Percentiles rank a stretch among this genome's conserved stretches.
Evolutionary conservation across 2,888 invertebrate genomes (phyloP).

Genomic region (Anthrax anthrax): DNA sequence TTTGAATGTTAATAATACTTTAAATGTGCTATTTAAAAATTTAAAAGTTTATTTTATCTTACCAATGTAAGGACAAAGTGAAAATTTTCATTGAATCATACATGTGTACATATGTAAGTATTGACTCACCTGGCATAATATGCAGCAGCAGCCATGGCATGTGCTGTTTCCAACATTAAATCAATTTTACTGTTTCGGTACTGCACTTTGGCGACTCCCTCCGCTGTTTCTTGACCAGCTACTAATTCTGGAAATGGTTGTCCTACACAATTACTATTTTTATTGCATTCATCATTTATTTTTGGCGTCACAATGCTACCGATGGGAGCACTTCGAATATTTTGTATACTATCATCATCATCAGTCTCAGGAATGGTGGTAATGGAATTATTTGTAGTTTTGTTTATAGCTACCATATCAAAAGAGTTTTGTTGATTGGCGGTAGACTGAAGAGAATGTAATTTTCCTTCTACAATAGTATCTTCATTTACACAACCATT

Average conservation of each 20-base stretch:
- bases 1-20: too few species aligned
- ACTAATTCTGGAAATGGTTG: constrained; percentile 1
- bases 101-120: too few species aligned
- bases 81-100: too few species aligned
- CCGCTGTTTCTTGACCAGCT: constrained; percentile 7
- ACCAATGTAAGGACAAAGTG: too few species aligned
- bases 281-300: background rate
- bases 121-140: constrained; percentile 25
- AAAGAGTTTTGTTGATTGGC: background rate
- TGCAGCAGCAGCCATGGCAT: constrained; percentile 26
- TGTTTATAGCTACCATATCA: background rate
- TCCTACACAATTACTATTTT: background rate
- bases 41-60: too few species aligned
- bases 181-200: constrained; percentile 26
- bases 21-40: too few species aligned
- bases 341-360: background rate
- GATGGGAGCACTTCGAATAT: background rate
- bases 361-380: background rate
- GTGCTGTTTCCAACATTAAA: constrained; percentile 25
- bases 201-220: constrained; percentile 20
- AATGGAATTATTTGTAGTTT: background rate
- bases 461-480: background rate
- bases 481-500: background rate
- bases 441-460: background rate
- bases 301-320: background rate